Evolutionary conservation across 2,113 vertebrate species (phyloP), one percentile per base, ranked within the genome.

Genomic region (Notothenia rossii): DNA sequence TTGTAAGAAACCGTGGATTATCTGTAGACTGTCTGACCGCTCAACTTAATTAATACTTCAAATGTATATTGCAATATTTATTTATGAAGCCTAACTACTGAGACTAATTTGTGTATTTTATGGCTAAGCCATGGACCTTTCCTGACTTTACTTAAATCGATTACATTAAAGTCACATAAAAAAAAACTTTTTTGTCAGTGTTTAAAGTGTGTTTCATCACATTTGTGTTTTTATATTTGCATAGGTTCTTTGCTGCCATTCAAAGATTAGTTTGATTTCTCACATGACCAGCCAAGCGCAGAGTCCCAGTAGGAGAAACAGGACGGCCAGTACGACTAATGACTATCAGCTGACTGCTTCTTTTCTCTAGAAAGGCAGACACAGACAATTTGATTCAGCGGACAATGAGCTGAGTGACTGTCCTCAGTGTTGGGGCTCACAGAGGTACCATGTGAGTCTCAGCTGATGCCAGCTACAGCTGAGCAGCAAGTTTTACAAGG

Each of bases 351-450:
- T 78, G 86, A 84, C 82, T 77, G 1, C 43, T 20, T 59, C 77
- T 66, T 54, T 80, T 74, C 70, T 55, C 22, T 0, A 2, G 8
- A 49, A 60, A 54, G 50, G 64, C 70, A 55, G 50, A 70, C 50
- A 54, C 48, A 59, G 61, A 29, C 56, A 48, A 43, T 36, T 58
- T 49, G 29, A 62, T 77, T 70, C 40, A 18, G 48, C 1, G 73
- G 54, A 84, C 85, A 74, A 66, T 74, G 81, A 75, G 81, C 71
- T 11, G 77, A 76, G 83, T 72, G 84, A 81, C 62, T 65, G 77
- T 77, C 58, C 10, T 64, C 72, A 49, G 53, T 56, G 72, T 75
- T 15, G 0, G 36, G 53, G 49, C 63, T 56, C 65, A 36, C 40
- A 14, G 14, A 67, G 56, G 45, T 18, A 71, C 71, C 77, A 85